Evolutionary conservation across 2,888 invertebrate genomes (phyloP), one percentile per base, ranked within the genome.

Genomic region (Copidosoma aretas): DNA sequence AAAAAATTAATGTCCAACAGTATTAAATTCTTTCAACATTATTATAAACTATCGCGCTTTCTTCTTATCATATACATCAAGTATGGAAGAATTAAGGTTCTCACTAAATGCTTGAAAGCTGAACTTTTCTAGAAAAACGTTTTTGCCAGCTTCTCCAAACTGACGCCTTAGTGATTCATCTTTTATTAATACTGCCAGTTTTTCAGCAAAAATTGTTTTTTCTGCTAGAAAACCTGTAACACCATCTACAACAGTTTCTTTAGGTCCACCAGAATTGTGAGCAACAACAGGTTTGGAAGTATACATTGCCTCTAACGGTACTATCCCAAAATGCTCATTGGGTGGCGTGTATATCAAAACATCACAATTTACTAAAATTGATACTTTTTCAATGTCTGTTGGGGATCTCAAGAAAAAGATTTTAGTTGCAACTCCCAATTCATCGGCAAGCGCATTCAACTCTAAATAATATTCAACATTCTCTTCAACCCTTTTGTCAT

Each of bases 261-360:
- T 90, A 0, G 99, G 99, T 0, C 99, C 99, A 32, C 99, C 99
- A 78, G 93, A 94, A 78, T 95, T 93, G 0, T 94, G 92, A 0
- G 99, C 99, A 74, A 99, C 91, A 0, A 99, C 97, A 5, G 98
- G 97, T 79, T 94, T 93, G 4, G 89, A 87, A 81, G 91, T 90
- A 81, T 94, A 94, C 99, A 99, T 99, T 0, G 98, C 97, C 86
- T 99, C 99, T 64, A 99, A 86, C 0, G 99, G 99, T 12, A 99
- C 99, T 77, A 99, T 99, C 8, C 99, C 99, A 86, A 99, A 99
- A 85, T 99, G 99, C 84, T 99, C 99, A 81, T 94, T 93, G 2
- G 92, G 90, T 1, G 99, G 99, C 10, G 99, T 99, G 81, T 99
- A 99, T 24, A 99, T 81, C 22, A 99, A 85, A 73, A 93, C 92